Base-by-base conservation (phyloP, 2,113 vertebrate genomes). In the Callithrix jacchus region DNA sequence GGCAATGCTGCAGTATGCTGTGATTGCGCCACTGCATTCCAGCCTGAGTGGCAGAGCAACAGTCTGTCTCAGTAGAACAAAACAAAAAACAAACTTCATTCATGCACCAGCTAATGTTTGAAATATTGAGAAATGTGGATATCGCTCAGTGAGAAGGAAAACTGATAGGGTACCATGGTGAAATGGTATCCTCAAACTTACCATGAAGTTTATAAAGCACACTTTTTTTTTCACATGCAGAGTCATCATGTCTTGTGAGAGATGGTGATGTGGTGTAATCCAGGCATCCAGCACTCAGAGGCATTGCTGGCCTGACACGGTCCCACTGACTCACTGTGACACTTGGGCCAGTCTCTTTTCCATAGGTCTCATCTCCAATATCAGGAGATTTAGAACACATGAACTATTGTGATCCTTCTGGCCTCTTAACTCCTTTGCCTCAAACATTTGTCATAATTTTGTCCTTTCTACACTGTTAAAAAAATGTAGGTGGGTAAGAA, bases 1-100 rank as follows among this genome's bases (percentile, higher is more conserved):
- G 61, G 14, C 27, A 30, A 64, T 0, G 0, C 5, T 64, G 27
- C 61, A 32, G 27, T 64, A 6, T 32, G 61, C 27, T 12, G 0
- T 64, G 61, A 32, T 14, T 64, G 61, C 27, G 32, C 61, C 61
- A 64, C 61, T 30, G 27, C 61, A 14, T 27, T 64, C 61, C 61
- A 64, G 27, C 61, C 61, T 14, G 61, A 64, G 61, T 32, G 61
- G 30, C 61, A 64, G 27, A 32, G 61, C 27, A 64, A 32, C 61
- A 6, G 61, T 64, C 61, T 64, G 27, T 32, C 61, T 64, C 27
- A 64, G 12, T 5, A 13, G 30, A 64, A 64, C 27, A 64, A 61
- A 61, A 61, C 58, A 61, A 61, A 30, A 61, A 64, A 64, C 61
- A 32, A 64, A 42, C 32, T 42, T 77, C 18, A 83, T 92, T 32